A percentile compares a stretch with the other conserved stretches of the same genome.
phyloP scores from a whole-genome alignment of 2,113 vertebrate species.

The Brienomyrus brachyistius region DNA sequence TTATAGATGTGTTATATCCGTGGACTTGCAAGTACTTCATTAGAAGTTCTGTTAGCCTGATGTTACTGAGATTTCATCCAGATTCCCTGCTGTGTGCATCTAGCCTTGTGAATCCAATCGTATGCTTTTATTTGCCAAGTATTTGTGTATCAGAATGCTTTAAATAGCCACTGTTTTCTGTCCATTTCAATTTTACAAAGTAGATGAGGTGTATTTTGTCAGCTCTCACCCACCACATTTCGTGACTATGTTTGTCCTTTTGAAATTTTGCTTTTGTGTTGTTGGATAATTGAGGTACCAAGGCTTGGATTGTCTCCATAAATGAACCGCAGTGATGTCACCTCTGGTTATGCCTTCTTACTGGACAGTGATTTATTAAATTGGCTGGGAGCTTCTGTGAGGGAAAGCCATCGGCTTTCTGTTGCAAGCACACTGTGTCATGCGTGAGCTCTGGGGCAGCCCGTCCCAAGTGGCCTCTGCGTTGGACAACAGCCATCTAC shows the following conservation, averaged over 20 bases:
- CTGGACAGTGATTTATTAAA: not conserved
- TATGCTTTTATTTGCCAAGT: not conserved
- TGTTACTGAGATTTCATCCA: conserved; percentile 5
- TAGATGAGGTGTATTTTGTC: not conserved
- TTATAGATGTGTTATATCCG: not conserved
- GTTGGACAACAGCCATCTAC: not conserved
- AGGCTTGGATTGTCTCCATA: not conserved
- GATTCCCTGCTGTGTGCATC: not conserved
- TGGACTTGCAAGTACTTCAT: not conserved
- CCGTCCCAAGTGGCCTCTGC: not conserved
- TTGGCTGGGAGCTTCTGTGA: not conserved
- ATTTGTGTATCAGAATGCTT: not conserved
- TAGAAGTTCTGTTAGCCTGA: not conserved
- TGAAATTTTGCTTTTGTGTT: not conserved
- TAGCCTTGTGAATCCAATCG: not conserved
- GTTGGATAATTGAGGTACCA: not conserved
- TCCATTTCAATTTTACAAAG: not conserved
- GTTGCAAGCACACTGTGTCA: not conserved
- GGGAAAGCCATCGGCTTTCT: not conserved
- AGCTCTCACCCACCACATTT: not conserved
- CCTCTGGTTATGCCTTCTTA: not conserved
- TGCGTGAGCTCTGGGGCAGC: not conserved
- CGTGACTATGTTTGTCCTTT: not conserved
- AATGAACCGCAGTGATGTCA: not conserved
- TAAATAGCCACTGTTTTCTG: not conserved